Base-by-base conservation (phyloP, 2,888 invertebrate species). In the Lamellibrachia columna region DNA sequence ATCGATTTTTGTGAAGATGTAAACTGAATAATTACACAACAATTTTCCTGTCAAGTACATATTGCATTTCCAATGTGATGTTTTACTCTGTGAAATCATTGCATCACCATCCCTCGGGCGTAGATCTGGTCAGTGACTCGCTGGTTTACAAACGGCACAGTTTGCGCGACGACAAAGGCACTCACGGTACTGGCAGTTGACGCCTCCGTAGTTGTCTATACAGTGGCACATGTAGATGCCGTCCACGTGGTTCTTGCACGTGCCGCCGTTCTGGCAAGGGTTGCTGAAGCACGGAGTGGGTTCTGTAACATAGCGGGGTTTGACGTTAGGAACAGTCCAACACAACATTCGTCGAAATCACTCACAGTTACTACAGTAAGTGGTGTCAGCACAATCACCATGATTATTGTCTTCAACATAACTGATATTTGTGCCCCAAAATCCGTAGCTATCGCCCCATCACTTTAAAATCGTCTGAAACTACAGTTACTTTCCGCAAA, bases 231-330 rank as follows among this genome's bases (percentile, higher is more conserved):
- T 90, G 92, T 93, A 93, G 9, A 53, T 91, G 52, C 91, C 92
- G 9, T 92, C 92, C 52, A 90, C 75, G 53, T 92, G 91, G 53
- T 92, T 90, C 15, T 53, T 58, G 90, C 93, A 93, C n/a, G 7
- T 40, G 4, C 92, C 93, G 11, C 90, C 90, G 55, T 93, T 93
- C 9, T 90, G 93, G 90, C 93, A 93, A 8, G 93, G 93, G 60
- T 92, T 91, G 52, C 58, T 55, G 22, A 0, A 7, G 60, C 93
- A 93, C 22, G 91, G 92, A 53, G 92, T 52, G 3, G 90, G n/a
- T n/a, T 75, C 93, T 93, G 7, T n/a, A 75, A 75, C 15, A 75
- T 75, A 15, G 3, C 75, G 75, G 75, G 75, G 15, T 15, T 7
- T n/a, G n/a, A 75, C 75, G 22, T 75, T 75, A 75, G 75, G 75